A percentile compares a stretch with the other conserved stretches of the same genome.
phyloP scores from a whole-genome alignment of 2,888 invertebrate genomes.

The Tachina fera region DNA sequence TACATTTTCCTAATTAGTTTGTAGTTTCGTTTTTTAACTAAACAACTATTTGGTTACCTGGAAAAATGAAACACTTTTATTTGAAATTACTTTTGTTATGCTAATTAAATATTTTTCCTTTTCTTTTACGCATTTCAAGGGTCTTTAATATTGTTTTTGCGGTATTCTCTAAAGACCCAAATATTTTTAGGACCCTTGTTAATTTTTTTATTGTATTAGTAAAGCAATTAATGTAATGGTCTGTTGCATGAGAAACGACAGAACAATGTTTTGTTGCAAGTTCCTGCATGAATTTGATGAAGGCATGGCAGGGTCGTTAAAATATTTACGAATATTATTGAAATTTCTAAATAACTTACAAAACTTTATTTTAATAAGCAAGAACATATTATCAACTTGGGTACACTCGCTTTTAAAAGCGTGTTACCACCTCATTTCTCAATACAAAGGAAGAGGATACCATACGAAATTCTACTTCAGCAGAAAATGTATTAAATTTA shows the following conservation, averaged over 20 bases:
- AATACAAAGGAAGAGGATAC: no score
- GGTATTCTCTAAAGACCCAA: not conserved
- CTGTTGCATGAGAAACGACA: not conserved
- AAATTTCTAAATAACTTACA: not conserved
- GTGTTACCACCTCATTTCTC: no score
- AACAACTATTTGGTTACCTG: not conserved
- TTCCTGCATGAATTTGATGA: not conserved
- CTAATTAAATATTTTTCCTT: not conserved
- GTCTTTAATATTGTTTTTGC: not conserved
- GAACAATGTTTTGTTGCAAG: not conserved
- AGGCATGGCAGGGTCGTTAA: not conserved
- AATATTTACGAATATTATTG: not conserved
- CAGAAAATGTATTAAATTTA: no score
- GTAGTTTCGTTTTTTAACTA: not conserved
- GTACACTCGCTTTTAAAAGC: no score
- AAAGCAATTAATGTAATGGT: not conserved
- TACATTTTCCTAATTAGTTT: not conserved
- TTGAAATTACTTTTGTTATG: not conserved
- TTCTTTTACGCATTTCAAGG: no score
- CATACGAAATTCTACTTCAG: no score
- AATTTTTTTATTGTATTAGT: not conserved
- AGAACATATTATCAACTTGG: no score
- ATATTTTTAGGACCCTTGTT: slow-evolving; percentile 1
- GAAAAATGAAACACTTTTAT: not conserved
- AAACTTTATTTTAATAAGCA: not conserved